Evolutionary conservation across 2,888 invertebrate genomes (phyloP).

Genomic region (Limnephilus lunatus): DNA sequence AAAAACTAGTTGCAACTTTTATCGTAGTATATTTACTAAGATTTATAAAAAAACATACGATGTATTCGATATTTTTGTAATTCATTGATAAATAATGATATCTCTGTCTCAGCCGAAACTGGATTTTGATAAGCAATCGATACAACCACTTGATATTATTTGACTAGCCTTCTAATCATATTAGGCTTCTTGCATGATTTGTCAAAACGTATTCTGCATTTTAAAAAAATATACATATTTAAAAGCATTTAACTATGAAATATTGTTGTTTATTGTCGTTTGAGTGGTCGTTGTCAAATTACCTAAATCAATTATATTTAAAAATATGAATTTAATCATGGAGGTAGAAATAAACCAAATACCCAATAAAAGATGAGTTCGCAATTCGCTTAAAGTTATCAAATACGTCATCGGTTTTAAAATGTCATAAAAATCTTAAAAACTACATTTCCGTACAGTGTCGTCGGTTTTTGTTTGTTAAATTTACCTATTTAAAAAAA

Average conservation of each 20-base stretch:
- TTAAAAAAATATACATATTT: too few species aligned
- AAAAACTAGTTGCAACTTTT: neutral
- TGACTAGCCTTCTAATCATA: neutral
- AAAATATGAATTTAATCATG: too few species aligned
- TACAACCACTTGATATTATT: neutral
- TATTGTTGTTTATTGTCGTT: too few species aligned
- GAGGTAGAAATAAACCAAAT: too few species aligned
- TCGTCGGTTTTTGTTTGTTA: too few species aligned
- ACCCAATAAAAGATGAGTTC: too few species aligned
- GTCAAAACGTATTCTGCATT: neutral
- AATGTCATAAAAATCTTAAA: too few species aligned
- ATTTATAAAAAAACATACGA: neutral
- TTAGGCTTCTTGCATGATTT: neutral
- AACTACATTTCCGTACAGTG: too few species aligned
- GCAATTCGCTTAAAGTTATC: too few species aligned
- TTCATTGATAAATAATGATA: neutral
- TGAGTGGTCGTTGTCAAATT: neutral
- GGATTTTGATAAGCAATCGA: neutral
- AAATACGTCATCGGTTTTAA: too few species aligned
- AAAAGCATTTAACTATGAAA: neutral
- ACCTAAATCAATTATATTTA: neutral
- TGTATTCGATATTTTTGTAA: neutral
- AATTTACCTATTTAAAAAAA: too few species aligned
- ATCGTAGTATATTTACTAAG: neutral
- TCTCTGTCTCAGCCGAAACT: neutral